Evolutionary conservation across 2,797 vertebrate species (phyloP), one percentile per base, ranked within the genome.

Genomic region (Microctenopoma lineatum): DNA sequence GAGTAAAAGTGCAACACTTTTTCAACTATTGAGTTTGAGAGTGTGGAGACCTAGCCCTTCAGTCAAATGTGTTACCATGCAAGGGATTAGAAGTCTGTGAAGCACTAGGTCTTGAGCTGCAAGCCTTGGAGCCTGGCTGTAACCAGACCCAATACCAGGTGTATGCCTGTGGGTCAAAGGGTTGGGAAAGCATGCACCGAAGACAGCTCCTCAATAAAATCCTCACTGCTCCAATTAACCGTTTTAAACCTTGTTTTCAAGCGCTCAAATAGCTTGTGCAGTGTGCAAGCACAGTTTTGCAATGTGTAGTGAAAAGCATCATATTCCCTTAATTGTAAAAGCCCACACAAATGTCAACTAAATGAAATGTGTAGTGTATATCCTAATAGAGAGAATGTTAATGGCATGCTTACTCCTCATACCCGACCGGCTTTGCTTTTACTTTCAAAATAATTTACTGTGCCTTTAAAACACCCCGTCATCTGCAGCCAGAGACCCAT

Each of bases 61-160:
- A 91, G 90, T 90, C 87, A 92, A 92, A 90, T 92, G 94, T 94
- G 92, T 83, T 92, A 92, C 90, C 92, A 90, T 93, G 95, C 92
- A 87, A 87, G 93, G 91, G 93, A 95, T 94, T 95, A 94, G 90
- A 76, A 86, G 81, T 89, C 92, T 95, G 92, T 93, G 93, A 94
- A 92, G 92, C 90, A 89, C 93, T 89, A 90, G 96, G 95, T 96
- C 95, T 93, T 96, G 97, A 97, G 96, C 97, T 90, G 85, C 58
- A 89, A 93, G 91, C 89, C 92, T 92, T 61, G 87, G 90, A 94
- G 94, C 93, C 85, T 89, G 90, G 93, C 89, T 93, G 97, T 95
- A 98, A 99, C 93, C 94, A 95, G 95, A 99, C 94, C 95, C 92
- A 70, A 82, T 90, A 92, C 96, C 97, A 98, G 98, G 97, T 99